Evolutionary conservation across 2,113 vertebrate genomes (phyloP).

Genomic region (Chaenogobius annularis): DNA sequence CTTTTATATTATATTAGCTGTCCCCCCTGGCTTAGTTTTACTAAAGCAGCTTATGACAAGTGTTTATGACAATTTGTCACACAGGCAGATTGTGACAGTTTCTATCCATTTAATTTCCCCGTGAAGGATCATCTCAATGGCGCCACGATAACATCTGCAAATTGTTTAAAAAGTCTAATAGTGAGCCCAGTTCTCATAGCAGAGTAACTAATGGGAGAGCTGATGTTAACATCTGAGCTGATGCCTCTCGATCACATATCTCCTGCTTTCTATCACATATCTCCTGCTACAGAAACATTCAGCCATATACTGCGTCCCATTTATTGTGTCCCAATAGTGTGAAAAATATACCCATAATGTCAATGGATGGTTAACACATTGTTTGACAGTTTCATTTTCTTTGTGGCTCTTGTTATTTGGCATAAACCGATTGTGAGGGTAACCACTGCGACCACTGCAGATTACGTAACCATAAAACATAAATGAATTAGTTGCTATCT

Average conservation of each 20-base stretch:
- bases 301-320: conserved; percentile 21
- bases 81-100: conserved; percentile 21
- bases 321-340: background rate
- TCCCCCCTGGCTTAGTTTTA: background rate
- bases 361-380: background rate
- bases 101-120: conserved; percentile 26
- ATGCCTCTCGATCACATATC: conserved; percentile 56
- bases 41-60: conserved; percentile 20
- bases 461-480: too few species aligned
- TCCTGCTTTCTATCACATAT: conserved; percentile 43
- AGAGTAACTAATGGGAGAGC: conserved; percentile 44
- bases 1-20: background rate
- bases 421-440: background rate
- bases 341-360: background rate
- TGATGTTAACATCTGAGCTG: conserved; percentile 55
- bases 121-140: conserved; percentile 48
- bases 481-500: too few species aligned
- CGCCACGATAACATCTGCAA: conserved; percentile 49
- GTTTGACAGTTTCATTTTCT: background rate
- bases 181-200: conserved; percentile 46
- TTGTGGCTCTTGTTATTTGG: background rate
- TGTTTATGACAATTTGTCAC: conserved; percentile 31
- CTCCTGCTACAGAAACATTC: conserved; percentile 41
- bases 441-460: background rate
- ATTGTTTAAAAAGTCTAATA: conserved; percentile 49